These are phyloP conservation scores for Nannoperca australis DNA, from an alignment of 2,797 vertebrate species.

Conservation along the genomic window DNA sequence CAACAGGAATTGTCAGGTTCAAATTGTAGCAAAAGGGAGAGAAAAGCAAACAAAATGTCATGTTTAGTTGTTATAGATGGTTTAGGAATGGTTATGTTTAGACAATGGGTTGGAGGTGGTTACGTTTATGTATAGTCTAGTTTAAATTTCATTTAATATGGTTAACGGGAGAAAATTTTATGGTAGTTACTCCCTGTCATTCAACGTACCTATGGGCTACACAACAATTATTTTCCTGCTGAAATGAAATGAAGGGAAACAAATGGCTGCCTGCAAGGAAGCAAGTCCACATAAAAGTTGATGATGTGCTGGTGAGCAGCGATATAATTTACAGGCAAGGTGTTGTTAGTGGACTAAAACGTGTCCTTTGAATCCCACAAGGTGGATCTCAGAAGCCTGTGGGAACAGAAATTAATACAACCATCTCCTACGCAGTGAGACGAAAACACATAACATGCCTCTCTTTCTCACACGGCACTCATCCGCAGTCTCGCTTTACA, in stretches of 20 bases:
- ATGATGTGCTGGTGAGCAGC: neutral
- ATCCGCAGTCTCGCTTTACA: conserved; percentile 66
- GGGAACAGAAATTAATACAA: conserved; percentile 34
- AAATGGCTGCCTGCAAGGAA: neutral
- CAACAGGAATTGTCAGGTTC: neutral
- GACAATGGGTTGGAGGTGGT: neutral
- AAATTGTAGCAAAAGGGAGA: conserved; percentile 3
- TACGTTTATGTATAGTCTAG: neutral
- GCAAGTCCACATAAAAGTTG: neutral
- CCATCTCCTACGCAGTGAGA: conserved; percentile 35
- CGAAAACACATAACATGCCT: conserved; percentile 59
- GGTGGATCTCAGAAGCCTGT: conserved; percentile 21
- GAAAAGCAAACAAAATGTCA: conserved; percentile 24
- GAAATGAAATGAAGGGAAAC: conserved; percentile 8
- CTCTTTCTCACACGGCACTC: conserved; percentile 65
- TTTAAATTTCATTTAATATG: neutral
- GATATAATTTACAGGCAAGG: neutral
- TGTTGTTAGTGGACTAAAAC: conserved; percentile 8
- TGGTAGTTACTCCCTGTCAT: conserved; percentile 2
- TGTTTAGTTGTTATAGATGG: neutral
- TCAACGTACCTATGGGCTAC: neutral
- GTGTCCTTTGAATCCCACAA: conserved; percentile 5
- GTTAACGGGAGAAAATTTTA: neutral
- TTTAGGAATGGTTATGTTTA: neutral
- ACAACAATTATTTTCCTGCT: neutral